A percentile compares a stretch with the other conserved stretches of the same genome.
Evolutionary conservation across 2,888 invertebrate species (phyloP).

Genomic region (Nemotelus pantherinus): DNA sequence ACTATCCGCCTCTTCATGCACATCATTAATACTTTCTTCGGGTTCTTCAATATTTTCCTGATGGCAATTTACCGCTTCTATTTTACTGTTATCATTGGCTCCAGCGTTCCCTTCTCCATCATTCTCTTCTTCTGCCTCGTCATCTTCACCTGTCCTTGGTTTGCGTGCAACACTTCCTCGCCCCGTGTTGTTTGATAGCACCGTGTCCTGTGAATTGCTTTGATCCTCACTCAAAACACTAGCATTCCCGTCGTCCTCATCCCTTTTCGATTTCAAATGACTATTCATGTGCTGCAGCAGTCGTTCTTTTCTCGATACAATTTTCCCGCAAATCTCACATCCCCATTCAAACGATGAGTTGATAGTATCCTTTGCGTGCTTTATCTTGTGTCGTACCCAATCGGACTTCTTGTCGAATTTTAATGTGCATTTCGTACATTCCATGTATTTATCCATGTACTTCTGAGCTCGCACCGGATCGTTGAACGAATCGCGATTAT

Average conservation of each 20-base stretch:
- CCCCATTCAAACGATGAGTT: constrained; percentile 64
- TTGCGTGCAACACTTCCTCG: constrained; percentile 3
- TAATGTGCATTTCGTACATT: constrained; percentile 60
- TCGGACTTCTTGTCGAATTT: constrained; percentile 60
- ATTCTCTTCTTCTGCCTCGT: constrained; percentile 34
- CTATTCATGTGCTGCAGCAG: constrained; percentile 63
- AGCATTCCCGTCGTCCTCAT: constrained; percentile 49
- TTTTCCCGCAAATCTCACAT: constrained; percentile 64
- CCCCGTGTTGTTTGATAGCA: constrained; percentile 18
- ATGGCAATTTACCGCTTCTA: neutral
- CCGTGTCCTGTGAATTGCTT: constrained; percentile 41
- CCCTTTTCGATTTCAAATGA: constrained; percentile 60
- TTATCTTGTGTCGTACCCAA: constrained; percentile 64
- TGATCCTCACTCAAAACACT: constrained; percentile 45
- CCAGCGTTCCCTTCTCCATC: constrained; percentile 48
- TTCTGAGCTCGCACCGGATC: constrained; percentile 60
- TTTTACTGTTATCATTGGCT: neutral
- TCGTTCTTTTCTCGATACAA: constrained; percentile 64
- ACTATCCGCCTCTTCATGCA: constrained; percentile 50
- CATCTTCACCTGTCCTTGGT: constrained; percentile 38
- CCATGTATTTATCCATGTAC: constrained; percentile 59
- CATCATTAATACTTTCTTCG: constrained; percentile 47
- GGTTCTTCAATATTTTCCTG: constrained; percentile 27
- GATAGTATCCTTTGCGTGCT: constrained; percentile 61
- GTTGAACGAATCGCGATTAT: constrained; percentile 60